Evolutionary conservation across 2,797 vertebrate genomes (phyloP).

Genomic region (Haliaeetus vocifer): DNA sequence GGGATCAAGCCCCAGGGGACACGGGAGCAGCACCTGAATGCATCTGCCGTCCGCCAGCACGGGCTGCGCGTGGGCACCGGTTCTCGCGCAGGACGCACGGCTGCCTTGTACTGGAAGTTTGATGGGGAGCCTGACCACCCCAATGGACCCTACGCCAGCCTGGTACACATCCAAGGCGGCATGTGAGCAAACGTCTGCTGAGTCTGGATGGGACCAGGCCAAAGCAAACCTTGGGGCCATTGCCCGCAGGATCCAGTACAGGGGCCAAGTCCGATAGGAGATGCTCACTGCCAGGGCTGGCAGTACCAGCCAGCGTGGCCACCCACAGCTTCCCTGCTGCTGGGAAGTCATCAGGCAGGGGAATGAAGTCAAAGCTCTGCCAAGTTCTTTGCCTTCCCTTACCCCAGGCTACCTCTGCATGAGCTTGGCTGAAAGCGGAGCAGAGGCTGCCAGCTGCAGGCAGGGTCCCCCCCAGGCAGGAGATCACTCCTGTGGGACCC

Average conservation of each 20-base stretch:
- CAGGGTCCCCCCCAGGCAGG: too few species aligned
- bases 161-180: fast-evolving
- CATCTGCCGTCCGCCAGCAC: fast-evolving
- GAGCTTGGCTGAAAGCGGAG: neutral
- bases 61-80: fast-evolving
- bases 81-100: fast-evolving
- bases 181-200: fast-evolving
- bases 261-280: fast-evolving
- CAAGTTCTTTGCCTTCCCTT: neutral
- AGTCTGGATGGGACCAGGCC: neutral
- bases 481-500: neutral
- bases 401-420: fast-evolving
- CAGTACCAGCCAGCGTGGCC: fast-evolving
- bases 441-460: neutral
- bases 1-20: neutral
- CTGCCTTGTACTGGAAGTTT: fast-evolving
- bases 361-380: neutral
- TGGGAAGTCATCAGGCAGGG: too few species aligned
- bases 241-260: fast-evolving
- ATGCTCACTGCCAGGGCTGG: fast-evolving
- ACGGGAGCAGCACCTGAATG: fast-evolving
- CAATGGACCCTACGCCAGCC: fast-evolving
- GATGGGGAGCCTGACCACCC: fast-evolving
- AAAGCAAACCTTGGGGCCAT: fast-evolving
- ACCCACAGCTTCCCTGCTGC: neutral